These are phyloP conservation scores for Acomys russatus DNA, from an alignment of 2,797 vertebrate genomes.

Conservation along the genomic window DNA sequence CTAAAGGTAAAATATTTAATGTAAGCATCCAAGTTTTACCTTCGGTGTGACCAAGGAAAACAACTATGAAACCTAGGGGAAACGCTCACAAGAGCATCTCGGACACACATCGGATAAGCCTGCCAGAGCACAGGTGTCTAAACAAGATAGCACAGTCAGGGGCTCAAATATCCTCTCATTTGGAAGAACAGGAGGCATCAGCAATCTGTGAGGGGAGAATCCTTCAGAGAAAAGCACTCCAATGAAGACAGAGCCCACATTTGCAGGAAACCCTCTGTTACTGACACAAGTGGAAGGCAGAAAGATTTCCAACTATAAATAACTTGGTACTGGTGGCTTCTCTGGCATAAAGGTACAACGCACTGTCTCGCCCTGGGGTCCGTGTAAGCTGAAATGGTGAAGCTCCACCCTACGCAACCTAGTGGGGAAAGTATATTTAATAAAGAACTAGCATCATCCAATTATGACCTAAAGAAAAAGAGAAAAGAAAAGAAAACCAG, in stretches of 20 bases:
- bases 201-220: not conserved
- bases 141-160: not conserved
- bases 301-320: not conserved
- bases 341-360: not conserved
- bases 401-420: not conserved
- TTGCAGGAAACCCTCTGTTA: slow-evolving; percentile 25
- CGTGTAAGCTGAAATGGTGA: not conserved
- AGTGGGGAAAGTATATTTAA: not conserved
- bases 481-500: not conserved
- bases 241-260: not conserved
- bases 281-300: not conserved
- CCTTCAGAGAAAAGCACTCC: not conserved
- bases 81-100: not conserved
- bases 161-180: not conserved
- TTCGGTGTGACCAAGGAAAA: not conserved
- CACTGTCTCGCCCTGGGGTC: not conserved
- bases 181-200: not conserved
- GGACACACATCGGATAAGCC: not conserved
- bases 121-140: slow-evolving; percentile 1
- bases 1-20: too few species aligned
- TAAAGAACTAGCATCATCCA: slow-evolving; percentile 12
- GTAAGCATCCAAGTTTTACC: not conserved
- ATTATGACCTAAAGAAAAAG: not conserved
- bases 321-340: not conserved
- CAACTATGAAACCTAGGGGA: not conserved